Percentiles rank a stretch among this genome's conserved stretches.
These are phyloP conservation scores for Osmerus mordax DNA, from an alignment of 2,113 vertebrate species.

Conservation along the genomic window DNA sequence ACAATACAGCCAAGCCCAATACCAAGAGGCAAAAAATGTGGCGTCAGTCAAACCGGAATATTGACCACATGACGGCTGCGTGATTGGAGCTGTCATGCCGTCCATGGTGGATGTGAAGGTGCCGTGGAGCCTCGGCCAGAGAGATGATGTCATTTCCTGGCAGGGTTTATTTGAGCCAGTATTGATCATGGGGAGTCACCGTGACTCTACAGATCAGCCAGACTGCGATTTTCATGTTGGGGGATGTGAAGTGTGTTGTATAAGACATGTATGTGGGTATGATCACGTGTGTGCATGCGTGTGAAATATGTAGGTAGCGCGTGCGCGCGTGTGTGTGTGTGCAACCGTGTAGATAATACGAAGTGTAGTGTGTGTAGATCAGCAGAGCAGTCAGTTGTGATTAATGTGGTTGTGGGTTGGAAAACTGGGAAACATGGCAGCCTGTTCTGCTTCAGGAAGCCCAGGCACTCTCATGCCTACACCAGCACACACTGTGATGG, in stretches of 20 bases:
- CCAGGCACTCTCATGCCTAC: conserved; percentile 32
- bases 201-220: too few species aligned
- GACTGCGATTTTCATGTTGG: too few species aligned
- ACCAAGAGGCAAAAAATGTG: neutral
- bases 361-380: conserved; percentile 52
- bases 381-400: conserved; percentile 68
- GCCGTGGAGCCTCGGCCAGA: neutral
- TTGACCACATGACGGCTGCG: too few species aligned
- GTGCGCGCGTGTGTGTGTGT: conserved; percentile 19
- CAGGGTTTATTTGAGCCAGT: conserved; percentile 38
- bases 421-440: conserved; percentile 42
- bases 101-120: too few species aligned
- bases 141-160: neutral
- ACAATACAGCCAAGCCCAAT: neutral
- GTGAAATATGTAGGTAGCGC: conserved; percentile 4
- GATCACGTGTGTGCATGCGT: neutral
- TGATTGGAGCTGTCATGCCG: too few species aligned
- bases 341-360: conserved; percentile 28
- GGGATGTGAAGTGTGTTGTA: too few species aligned
- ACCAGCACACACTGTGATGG: conserved; percentile 2
- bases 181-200: conserved; percentile 18
- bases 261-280: neutral
- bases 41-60: neutral
- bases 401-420: conserved; percentile 64
- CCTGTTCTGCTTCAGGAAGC: conserved; percentile 46